Percentiles rank a stretch among this genome's conserved stretches.
These are phyloP conservation scores for Pseudopodoces humilis DNA, from an alignment of 2,113 vertebrate genomes.

Conservation along the genomic window DNA sequence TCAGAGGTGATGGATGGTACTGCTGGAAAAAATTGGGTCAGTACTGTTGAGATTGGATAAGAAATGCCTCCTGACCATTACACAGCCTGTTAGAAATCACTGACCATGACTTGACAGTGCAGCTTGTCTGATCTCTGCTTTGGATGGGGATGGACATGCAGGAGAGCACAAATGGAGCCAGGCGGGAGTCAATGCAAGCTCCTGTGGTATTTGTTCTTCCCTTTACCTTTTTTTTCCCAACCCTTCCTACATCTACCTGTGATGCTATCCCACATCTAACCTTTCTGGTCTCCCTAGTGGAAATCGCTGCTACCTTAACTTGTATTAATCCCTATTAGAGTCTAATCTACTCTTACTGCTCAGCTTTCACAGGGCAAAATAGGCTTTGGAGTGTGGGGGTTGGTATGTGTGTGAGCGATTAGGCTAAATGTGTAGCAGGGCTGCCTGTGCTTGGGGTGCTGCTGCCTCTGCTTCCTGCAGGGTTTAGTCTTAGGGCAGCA, in stretches of 20 bases:
- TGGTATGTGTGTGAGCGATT: neutral
- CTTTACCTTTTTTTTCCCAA: neutral
- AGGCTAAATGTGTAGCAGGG: neutral
- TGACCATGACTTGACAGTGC: constrained; percentile 11
- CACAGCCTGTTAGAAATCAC: constrained; percentile 20
- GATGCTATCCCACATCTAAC: neutral
- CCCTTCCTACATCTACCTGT: neutral
- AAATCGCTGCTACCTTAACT: constrained; percentile 5
- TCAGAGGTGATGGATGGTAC: constrained; percentile 9
- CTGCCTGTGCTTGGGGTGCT: neutral
- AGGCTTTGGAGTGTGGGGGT: constrained; percentile 6
- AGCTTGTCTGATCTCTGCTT: neutral
- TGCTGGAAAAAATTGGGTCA: constrained; percentile 38
- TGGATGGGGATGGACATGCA: neutral
- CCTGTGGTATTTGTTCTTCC: neutral
- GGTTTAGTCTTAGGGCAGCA: neutral
- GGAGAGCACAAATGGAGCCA: neutral
- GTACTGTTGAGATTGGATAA: neutral
- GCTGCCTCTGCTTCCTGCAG: neutral
- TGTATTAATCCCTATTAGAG: constrained; percentile 58
- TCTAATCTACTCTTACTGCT: constrained; percentile 58
- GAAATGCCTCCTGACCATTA: constrained; percentile 34
- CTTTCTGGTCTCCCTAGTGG: neutral
- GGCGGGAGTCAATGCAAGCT: neutral
- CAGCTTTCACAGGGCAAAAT: neutral